phyloP scores from a whole-genome alignment of 1,140 invertebrate genomes.

The Stratiolaelaps scimitus region DNA sequence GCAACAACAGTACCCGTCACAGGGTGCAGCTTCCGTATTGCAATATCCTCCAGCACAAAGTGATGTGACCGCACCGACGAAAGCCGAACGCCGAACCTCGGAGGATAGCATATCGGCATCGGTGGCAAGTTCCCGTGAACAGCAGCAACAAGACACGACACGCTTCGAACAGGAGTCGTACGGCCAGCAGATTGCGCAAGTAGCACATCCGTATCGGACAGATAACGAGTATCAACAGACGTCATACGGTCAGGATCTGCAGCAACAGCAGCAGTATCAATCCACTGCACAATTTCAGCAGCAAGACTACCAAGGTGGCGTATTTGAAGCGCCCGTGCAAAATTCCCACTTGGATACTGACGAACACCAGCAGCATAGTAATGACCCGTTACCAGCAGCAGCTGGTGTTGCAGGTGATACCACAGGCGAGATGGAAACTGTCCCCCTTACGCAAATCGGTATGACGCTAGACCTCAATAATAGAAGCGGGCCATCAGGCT shows the following conservation, averaged over 20 bases:
- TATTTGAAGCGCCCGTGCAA: not conserved
- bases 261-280: conserved; percentile 3
- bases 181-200: not conserved
- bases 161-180: not conserved
- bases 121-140: not conserved
- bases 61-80: too few relatives aligned
- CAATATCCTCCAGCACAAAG: not conserved
- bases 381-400: not conserved
- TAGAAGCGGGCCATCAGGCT: not conserved
- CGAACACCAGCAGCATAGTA: too few relatives aligned
- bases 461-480: not conserved
- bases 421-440: not conserved
- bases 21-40: not conserved
- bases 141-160: not conserved
- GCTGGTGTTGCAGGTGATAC: not conserved
- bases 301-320: not conserved
- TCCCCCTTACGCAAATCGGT: not conserved
- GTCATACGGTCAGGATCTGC: not conserved
- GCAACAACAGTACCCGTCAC: not conserved
- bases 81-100: too few relatives aligned
- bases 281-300: not conserved
- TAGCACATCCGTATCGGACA: not conserved
- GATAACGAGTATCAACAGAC: not conserved
- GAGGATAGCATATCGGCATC: too few relatives aligned
- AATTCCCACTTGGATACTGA: not conserved